Conservation (phyloP, 2,113 vertebrate genomes). For the Eleginops maclovinus region DNA sequence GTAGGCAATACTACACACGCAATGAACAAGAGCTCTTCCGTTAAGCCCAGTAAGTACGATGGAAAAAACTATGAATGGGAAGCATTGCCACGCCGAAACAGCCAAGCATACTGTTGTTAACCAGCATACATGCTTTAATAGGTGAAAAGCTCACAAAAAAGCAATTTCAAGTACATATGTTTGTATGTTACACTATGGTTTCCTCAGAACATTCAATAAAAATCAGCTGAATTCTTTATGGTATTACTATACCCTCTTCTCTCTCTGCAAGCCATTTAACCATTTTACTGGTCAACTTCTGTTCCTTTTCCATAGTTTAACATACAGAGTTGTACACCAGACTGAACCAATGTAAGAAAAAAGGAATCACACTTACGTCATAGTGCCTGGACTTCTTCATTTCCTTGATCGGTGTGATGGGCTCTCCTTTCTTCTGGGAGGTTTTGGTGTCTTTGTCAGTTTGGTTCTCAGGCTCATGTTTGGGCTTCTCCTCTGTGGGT, state of each 20-base stretch:
- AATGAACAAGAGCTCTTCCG: conserved; percentile 3
- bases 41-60: conserved; percentile 7
- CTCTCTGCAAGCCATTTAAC: background rate
- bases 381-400: conserved; percentile 86
- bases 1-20: background rate
- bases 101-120: background rate
- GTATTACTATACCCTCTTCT: background rate
- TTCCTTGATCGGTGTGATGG: conserved; percentile 79
- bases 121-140: background rate
- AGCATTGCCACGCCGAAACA: conserved; percentile 23
- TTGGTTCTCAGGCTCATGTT: conserved; percentile 65
- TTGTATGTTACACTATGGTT: conserved; percentile 42
- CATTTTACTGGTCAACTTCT: background rate
- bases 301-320: conserved; percentile 10
- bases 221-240: background rate
- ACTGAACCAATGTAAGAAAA: background rate
- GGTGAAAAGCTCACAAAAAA: background rate
- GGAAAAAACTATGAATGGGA: conserved; percentile 31
- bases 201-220: background rate
- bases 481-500: conserved; percentile 64
- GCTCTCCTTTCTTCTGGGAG: conserved; percentile 82
- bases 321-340: conserved; percentile 13
- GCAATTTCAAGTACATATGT: background rate
- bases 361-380: conserved; percentile 85
- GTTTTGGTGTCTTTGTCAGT: conserved; percentile 72